These are phyloP conservation scores for Gallinago media DNA, from an alignment of 2,113 vertebrate genomes.

Conservation along the genomic window DNA sequence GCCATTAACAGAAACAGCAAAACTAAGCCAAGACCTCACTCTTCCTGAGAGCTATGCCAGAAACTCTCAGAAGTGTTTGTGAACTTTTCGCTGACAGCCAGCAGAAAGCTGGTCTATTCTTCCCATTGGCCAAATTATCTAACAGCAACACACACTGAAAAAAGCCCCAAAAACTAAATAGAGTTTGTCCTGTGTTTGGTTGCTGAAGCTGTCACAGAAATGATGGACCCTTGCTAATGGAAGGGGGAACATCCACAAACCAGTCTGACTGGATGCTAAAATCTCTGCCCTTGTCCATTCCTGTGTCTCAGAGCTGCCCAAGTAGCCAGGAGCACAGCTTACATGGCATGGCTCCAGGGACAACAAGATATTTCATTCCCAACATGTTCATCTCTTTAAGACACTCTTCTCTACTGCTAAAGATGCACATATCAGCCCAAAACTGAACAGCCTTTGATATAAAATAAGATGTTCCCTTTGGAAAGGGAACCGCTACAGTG, in stretches of 20 bases:
- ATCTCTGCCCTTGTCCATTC: neutral
- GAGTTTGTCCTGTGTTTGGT: neutral
- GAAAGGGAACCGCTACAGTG: neutral
- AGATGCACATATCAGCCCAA: neutral
- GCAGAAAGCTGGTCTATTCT: neutral
- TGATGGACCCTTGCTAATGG: neutral
- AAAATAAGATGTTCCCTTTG: neutral
- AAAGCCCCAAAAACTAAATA: neutral
- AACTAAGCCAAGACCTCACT: neutral
- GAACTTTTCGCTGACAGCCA: neutral
- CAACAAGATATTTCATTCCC: neutral
- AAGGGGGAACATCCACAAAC: neutral
- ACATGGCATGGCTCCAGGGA: neutral
- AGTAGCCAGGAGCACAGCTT: neutral
- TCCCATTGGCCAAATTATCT: neutral
- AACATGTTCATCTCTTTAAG: neutral
- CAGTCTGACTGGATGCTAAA: neutral
- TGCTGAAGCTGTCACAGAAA: neutral
- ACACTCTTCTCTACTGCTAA: neutral
- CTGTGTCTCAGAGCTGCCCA: neutral
- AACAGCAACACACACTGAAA: neutral
- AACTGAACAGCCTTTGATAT: neutral
- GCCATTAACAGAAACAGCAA: neutral
- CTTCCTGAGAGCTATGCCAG: neutral
- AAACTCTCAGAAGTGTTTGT: neutral